Conservation (phyloP, 2,113 vertebrate species). For the Grammomys dolichurus region DNA sequence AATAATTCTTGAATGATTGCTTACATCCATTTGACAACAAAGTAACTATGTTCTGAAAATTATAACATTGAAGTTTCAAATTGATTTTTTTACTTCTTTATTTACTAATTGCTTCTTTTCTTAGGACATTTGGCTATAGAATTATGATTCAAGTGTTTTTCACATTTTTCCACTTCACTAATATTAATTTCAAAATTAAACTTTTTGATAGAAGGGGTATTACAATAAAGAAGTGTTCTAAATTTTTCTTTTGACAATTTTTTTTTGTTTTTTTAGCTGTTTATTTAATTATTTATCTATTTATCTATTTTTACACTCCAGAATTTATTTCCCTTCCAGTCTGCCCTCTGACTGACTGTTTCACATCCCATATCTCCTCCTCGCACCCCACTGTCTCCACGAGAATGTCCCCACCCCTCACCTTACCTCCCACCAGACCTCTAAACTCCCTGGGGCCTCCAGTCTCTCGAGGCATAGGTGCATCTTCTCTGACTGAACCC, state of each 20-base stretch:
- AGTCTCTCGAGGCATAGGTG: too few relatives aligned
- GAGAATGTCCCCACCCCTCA: too few relatives aligned
- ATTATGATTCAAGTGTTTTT: not conserved
- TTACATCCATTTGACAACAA: not conserved
- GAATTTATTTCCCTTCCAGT: too few relatives aligned
- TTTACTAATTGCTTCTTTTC: not conserved
- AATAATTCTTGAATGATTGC: not conserved
- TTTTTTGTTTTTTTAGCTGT: too few relatives aligned
- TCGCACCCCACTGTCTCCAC: too few relatives aligned
- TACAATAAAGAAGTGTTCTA: not conserved
- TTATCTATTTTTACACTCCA: too few relatives aligned
- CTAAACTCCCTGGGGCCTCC: too few relatives aligned
- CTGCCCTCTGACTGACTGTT: too few relatives aligned
- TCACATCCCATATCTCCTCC: too few relatives aligned
- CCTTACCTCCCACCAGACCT: too few relatives aligned
- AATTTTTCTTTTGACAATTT: not conserved
- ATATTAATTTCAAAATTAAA: not conserved
- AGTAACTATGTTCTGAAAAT: not conserved
- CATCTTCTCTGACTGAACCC: too few relatives aligned
- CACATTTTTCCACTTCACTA: not conserved
- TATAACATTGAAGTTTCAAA: not conserved
- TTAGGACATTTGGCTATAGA: not conserved
- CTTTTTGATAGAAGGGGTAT: not conserved
- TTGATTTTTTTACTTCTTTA: not conserved
- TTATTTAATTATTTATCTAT: too few relatives aligned